Evolutionary conservation across 2,888 invertebrate species (phyloP).

Genomic region (Peribatodes rhomboidaria): DNA sequence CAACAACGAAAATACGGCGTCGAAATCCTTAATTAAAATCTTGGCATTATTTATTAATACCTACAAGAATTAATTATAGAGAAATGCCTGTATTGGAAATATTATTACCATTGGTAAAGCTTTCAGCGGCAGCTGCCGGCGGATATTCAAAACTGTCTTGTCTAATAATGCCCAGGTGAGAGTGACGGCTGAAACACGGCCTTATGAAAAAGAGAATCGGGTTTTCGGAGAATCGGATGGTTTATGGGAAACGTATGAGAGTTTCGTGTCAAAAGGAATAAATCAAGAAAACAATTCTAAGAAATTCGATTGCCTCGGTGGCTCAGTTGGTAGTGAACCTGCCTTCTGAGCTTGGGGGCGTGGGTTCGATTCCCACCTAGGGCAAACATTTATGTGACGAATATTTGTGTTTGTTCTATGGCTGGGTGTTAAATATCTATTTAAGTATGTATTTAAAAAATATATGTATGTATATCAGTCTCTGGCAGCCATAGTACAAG

Average conservation of each 20-base stretch:
- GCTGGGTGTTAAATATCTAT: too few species aligned
- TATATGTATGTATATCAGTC: too few species aligned
- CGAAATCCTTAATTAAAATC: slow-evolving; percentile 32
- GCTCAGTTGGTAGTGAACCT: too few species aligned
- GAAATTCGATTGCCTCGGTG: too few species aligned
- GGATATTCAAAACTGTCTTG: slow-evolving; percentile 61
- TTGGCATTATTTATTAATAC: slow-evolving; percentile 31
- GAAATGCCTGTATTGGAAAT: slow-evolving; percentile 31
- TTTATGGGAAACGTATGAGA: slow-evolving; percentile 4
- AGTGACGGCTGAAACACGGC: slow-evolving; percentile 48
- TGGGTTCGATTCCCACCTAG: too few species aligned
- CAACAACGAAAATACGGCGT: slow-evolving; percentile 23
- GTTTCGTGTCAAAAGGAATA: neutral
- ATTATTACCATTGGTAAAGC: slow-evolving; percentile 30
- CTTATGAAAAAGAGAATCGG: slow-evolving; percentile 47
- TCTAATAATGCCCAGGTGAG: slow-evolving; percentile 60
- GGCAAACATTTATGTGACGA: too few species aligned
- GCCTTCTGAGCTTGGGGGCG: too few species aligned
- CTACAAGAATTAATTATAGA: slow-evolving; percentile 23
- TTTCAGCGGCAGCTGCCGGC: slow-evolving; percentile 55
- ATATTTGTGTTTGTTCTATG: too few species aligned
- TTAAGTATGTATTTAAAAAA: too few species aligned
- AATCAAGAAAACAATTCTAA: too few species aligned
- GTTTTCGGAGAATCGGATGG: neutral
- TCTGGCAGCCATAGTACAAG: too few species aligned